phyloP scores from a whole-genome alignment of 2,113 vertebrate genomes.

The Dipodomys spectabilis region DNA sequence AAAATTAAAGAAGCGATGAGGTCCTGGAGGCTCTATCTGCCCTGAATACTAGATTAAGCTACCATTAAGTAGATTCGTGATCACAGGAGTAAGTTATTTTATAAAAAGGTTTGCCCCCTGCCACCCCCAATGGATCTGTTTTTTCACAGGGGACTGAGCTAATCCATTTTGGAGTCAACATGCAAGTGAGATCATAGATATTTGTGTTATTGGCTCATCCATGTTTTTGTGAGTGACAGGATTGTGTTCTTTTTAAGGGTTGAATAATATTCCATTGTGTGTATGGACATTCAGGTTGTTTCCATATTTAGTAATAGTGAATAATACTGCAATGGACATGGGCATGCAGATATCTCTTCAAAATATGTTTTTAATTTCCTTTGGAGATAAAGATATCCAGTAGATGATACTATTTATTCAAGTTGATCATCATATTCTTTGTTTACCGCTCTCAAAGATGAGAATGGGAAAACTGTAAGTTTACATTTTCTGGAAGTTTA shows the following conservation, averaged over 20 bases:
- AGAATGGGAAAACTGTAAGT: not conserved
- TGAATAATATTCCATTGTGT: not conserved
- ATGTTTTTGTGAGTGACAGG: not conserved
- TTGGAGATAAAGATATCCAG: not conserved
- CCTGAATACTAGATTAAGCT: too few relatives aligned
- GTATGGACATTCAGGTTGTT: not conserved
- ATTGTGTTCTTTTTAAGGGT: not conserved
- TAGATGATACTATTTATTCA: not conserved
- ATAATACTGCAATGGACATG: not conserved
- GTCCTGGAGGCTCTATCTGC: not conserved
- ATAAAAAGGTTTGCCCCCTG: not conserved
- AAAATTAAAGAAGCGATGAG: not conserved
- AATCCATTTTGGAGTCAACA: not conserved
- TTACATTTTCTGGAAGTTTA: not conserved
- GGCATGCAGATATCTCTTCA: not conserved
- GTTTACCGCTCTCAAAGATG: not conserved
- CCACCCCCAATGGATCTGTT: too few relatives aligned
- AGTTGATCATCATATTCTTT: conserved; percentile 4
- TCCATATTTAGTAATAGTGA: not conserved
- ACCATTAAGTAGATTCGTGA: not conserved
- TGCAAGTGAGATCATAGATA: not conserved
- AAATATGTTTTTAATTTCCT: not conserved
- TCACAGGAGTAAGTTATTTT: not conserved
- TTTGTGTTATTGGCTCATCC: not conserved
- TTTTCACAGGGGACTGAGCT: not conserved